Evolutionary conservation across 2,797 vertebrate species (phyloP).

Genomic region (Glyptemys insculpta): DNA sequence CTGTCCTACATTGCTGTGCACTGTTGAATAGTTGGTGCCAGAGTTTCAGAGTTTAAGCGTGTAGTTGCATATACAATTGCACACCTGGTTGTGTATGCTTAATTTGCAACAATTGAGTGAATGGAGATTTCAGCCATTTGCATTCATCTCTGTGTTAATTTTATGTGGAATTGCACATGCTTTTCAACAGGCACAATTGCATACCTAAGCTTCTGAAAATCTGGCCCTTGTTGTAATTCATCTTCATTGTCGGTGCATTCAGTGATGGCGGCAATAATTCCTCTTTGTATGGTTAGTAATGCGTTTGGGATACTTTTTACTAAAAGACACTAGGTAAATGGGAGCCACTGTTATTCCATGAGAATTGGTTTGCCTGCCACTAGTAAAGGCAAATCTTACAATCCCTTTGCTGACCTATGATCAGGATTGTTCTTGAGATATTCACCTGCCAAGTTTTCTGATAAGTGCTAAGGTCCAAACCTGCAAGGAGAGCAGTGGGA

Average conservation of each 20-base stretch:
- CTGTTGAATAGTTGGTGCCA: not conserved
- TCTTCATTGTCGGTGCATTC: not conserved
- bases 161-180: not conserved
- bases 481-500: not conserved
- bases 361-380: not conserved
- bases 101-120: not conserved
- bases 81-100: not conserved
- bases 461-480: rapidly evolving
- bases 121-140: not conserved
- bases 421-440: not conserved
- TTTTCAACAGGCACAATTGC: not conserved
- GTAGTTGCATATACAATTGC: not conserved
- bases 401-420: not conserved
- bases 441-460: not conserved
- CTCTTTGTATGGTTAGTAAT: not conserved
- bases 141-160: not conserved
- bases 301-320: not conserved
- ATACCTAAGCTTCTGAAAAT: not conserved
- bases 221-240: not conserved
- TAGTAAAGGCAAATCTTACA: not conserved
- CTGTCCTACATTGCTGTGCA: not conserved
- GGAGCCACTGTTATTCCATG: not conserved
- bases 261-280: not conserved
- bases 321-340: not conserved
- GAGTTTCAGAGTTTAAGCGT: not conserved